phyloP scores from a whole-genome alignment of 64 coral and sea anemone species.

The Montipora foliosa region DNA sequence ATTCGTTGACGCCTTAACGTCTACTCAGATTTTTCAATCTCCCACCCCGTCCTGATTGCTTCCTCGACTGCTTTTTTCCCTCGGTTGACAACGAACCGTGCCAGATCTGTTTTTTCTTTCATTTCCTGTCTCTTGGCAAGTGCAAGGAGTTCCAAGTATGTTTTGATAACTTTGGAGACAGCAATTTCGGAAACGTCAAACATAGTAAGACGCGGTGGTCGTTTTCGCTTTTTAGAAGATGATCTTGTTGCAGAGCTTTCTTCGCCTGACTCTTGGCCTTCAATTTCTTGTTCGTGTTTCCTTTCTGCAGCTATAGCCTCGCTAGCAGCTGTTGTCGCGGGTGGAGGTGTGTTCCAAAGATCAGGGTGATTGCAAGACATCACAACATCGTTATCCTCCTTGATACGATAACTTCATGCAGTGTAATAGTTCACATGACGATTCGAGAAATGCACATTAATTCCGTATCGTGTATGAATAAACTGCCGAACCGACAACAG shows the following conservation, averaged over 20 bases:
- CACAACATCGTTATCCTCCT: too few species aligned
- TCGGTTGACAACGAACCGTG: slow-evolving; percentile 63
- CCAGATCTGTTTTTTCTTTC: slow-evolving; percentile 45
- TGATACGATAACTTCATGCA: too few species aligned
- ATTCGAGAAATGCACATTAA: too few species aligned
- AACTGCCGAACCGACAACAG: too few species aligned
- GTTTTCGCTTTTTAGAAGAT: slow-evolving; percentile 6
- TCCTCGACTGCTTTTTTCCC: slow-evolving; percentile 53
- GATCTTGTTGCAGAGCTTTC: not conserved
- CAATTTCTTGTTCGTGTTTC: not conserved
- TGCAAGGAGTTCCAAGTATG: slow-evolving; percentile 39
- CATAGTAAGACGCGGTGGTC: not conserved
- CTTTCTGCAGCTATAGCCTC: too few species aligned
- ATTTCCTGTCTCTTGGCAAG: slow-evolving; percentile 43
- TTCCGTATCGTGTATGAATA: too few species aligned
- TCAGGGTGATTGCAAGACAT: too few species aligned
- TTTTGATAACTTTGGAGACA: slow-evolving; percentile 38
- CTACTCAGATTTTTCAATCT: not conserved
- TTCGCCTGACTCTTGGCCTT: not conserved
- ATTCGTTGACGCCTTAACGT: slow-evolving; percentile 31
- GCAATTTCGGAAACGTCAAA: slow-evolving; percentile 62
- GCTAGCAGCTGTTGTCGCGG: too few species aligned
- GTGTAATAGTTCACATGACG: too few species aligned
- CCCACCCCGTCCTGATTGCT: slow-evolving; percentile 51
- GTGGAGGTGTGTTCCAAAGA: too few species aligned